Percentiles rank a stretch among this genome's conserved stretches.
These are phyloP conservation scores for Elgaria multicarinata DNA, from an alignment of 2,113 vertebrate species.

Conservation along the genomic window DNA sequence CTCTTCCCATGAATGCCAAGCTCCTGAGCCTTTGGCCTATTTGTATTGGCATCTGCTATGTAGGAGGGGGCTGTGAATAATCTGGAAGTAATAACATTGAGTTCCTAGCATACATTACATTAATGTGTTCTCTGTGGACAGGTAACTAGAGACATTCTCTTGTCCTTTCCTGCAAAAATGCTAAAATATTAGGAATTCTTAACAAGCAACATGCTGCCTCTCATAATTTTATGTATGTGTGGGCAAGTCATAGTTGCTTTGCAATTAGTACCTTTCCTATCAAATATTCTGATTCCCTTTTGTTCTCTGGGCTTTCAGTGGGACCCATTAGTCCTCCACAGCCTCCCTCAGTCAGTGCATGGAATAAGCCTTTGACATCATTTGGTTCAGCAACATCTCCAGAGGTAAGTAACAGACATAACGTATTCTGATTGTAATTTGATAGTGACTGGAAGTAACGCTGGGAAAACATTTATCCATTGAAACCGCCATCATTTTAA, in stretches of 20 bases:
- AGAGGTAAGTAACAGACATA: slow-evolving; percentile 81
- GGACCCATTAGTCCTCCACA: slow-evolving; percentile 96
- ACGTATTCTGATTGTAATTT: background rate
- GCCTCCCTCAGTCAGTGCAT: slow-evolving; percentile 97
- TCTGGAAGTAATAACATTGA: background rate
- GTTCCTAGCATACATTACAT: background rate
- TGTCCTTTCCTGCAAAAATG: background rate
- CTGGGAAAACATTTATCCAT: background rate
- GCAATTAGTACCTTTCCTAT: background rate
- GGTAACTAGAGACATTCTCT: background rate
- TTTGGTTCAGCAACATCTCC: slow-evolving; percentile 87
- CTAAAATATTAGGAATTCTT: background rate
- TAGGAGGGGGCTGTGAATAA: background rate
- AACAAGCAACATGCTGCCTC: background rate
- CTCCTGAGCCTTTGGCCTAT: background rate
- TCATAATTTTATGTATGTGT: background rate
- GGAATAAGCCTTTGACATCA: slow-evolving; percentile 98
- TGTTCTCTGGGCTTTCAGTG: slow-evolving; percentile 78
- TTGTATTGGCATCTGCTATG: background rate
- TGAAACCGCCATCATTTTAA: background rate
- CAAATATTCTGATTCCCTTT: background rate
- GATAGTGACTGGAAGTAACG: background rate
- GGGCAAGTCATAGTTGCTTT: background rate
- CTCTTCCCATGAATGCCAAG: background rate
- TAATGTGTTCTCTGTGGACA: background rate